Evolutionary conservation across 2,888 invertebrate genomes (phyloP).

Genomic region (Calliopum simillimum): DNA sequence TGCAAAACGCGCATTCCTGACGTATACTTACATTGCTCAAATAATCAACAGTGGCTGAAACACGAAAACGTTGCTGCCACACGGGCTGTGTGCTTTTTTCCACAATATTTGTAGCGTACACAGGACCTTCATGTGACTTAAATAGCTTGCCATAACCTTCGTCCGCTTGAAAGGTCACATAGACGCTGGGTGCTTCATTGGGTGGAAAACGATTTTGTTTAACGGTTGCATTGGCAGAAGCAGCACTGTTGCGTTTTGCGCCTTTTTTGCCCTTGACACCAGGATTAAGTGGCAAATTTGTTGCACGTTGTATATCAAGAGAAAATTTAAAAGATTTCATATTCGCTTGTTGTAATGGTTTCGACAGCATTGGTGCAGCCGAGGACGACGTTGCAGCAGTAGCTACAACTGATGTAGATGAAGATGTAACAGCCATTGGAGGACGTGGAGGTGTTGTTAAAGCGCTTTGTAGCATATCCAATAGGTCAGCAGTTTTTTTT

Average conservation of each 20-base stretch:
- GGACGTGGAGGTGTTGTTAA: slow-evolving; percentile 42
- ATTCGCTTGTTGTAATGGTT: slow-evolving; percentile 36
- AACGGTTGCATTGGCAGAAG: slow-evolving; percentile 54
- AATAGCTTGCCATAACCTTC: slow-evolving; percentile 53
- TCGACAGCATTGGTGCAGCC: slow-evolving; percentile 6
- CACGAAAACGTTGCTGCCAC: slow-evolving; percentile 71
- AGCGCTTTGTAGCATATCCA: slow-evolving; percentile 57
- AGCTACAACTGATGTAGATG: not conserved
- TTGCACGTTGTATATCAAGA: slow-evolving; percentile 71
- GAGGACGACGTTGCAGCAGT: slow-evolving; percentile 17
- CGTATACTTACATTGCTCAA: slow-evolving; percentile 69
- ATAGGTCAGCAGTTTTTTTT: slow-evolving; percentile 54
- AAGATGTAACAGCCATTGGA: slow-evolving; percentile 12
- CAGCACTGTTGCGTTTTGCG: slow-evolving; percentile 48
- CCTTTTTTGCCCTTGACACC: slow-evolving; percentile 53
- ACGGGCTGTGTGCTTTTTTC: slow-evolving; percentile 70
- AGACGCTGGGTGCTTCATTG: slow-evolving; percentile 71
- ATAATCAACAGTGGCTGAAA: slow-evolving; percentile 68
- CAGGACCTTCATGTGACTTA: slow-evolving; percentile 65
- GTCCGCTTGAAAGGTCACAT: slow-evolving; percentile 72
- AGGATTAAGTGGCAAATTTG: slow-evolving; percentile 69
- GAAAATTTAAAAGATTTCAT: slow-evolving; percentile 64
- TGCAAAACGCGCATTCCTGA: not conserved
- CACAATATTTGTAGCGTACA: slow-evolving; percentile 69
- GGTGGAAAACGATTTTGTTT: slow-evolving; percentile 58